Conservation (phyloP, 2,113 vertebrate genomes). For the Tapirus terrestris region DNA sequence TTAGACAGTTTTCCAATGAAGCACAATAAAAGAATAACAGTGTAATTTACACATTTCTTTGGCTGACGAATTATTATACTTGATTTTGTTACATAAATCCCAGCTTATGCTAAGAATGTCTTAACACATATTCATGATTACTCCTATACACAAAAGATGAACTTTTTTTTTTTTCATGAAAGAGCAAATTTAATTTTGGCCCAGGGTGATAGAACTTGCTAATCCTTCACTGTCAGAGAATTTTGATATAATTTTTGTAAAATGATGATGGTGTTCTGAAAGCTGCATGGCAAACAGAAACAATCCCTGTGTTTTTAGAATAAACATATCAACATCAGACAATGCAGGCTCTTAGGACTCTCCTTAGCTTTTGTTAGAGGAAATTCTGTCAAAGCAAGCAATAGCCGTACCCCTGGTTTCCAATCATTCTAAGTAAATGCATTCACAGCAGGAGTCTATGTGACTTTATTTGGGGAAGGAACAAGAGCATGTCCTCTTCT, state of each 20-base stretch:
- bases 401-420: background rate
- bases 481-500: background rate
- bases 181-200: conserved; percentile 38
- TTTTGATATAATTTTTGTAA: conserved; percentile 21
- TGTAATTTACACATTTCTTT: conserved; percentile 53
- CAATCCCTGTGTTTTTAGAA: background rate
- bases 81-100: conserved; percentile 31
- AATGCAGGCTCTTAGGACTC: background rate
- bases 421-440: background rate
- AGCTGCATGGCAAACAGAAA: conserved; percentile 29
- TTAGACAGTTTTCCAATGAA: conserved; percentile 1
- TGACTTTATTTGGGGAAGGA: background rate
- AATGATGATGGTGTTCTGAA: conserved; percentile 33
- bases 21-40: background rate
- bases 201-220: background rate
- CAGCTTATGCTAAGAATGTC: background rate
- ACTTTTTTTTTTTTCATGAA: background rate
- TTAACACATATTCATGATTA: conserved; percentile 1
- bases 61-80: background rate
- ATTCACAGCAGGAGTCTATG: background rate
- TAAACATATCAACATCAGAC: conserved; percentile 19
- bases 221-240: conserved; percentile 40
- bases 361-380: background rate
- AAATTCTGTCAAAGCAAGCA: background rate
- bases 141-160: background rate